Evolutionary conservation across 2,797 vertebrate genomes (phyloP), one percentile per base, ranked within the genome.

Genomic region (Pampus argenteus): DNA sequence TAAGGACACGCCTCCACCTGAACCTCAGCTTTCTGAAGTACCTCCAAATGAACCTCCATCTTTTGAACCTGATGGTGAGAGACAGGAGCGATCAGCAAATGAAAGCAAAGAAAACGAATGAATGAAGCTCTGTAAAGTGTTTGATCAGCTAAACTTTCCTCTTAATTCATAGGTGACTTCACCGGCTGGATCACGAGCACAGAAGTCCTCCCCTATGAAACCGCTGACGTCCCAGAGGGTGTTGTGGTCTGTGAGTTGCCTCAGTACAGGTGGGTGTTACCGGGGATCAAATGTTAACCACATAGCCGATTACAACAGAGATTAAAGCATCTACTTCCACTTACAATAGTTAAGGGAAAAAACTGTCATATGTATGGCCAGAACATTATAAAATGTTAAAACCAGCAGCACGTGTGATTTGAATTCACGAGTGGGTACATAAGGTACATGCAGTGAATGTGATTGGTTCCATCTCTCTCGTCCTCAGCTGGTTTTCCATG

Each of bases 401-500:
- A n/a, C n/a, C n/a, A n/a, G n/a, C n/a, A n/a, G n/a, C n/a, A n/a
- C n/a, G n/a, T n/a, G n/a, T n/a, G n/a, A n/a, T n/a, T n/a, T n/a
- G n/a, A n/a, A n/a, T n/a, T n/a, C n/a, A 40, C 38, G 14, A 9
- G 8, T 40, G 42, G 42, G 18, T 40, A 13, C 8, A 13, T 54
- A 9, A 55, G n/a, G 4, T 29, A 2, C 5, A 20, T 26, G 59
- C 29, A 5, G 10, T 47, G 3, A 26, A 9, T 36, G 1, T 28
- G 1, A 56, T 36, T 75, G 18, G 14, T 45, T 22, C 61, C 44
- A 68, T 22, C 42, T 74, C n/a, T 62, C 10, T 51, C 28, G 25
- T 74, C 56, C 47, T 64, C 87, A 97, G 96, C 89, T 97, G 96
- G 96, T 95, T 95, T 1, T 77, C 95, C 79, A 87, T 95, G 90